Percentiles rank a stretch among this genome's conserved stretches.
These are phyloP conservation scores for Apis laboriosa DNA, from an alignment of 1,140 invertebrate genomes.

Conservation along the genomic window DNA sequence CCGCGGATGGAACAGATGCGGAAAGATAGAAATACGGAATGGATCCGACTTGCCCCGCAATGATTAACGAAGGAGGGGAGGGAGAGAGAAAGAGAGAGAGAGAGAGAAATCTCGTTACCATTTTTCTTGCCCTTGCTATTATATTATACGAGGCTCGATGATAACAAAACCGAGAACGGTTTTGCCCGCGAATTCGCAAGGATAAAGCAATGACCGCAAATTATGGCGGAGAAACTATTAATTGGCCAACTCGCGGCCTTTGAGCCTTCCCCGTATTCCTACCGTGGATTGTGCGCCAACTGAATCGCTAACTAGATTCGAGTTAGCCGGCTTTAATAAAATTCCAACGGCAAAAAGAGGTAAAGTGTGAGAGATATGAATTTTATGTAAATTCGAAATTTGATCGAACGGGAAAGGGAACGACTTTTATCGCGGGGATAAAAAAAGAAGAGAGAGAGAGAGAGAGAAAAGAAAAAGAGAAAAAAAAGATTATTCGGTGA, in stretches of 20 bases:
- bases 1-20: neutral
- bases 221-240: conserved; percentile 37
- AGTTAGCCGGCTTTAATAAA: neutral
- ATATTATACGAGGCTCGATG: too few relatives aligned
- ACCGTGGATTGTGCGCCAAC: neutral
- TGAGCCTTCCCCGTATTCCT: neutral
- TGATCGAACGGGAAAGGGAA: neutral
- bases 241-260: conserved; percentile 39
- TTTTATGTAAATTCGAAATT: neutral
- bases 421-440: neutral
- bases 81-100: too few relatives aligned
- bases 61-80: neutral
- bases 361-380: neutral
- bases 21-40: neutral
- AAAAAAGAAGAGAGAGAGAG: too few relatives aligned
- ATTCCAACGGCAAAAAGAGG: neutral
- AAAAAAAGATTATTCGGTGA: neutral
- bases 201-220: conserved; percentile 26
- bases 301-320: neutral
- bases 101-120: neutral
- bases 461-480: neutral
- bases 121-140: neutral
- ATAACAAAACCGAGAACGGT: neutral
- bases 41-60: neutral
- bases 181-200: neutral